phyloP scores from a whole-genome alignment of 1,140 invertebrate genomes.

The Mercenaria mercenaria region DNA sequence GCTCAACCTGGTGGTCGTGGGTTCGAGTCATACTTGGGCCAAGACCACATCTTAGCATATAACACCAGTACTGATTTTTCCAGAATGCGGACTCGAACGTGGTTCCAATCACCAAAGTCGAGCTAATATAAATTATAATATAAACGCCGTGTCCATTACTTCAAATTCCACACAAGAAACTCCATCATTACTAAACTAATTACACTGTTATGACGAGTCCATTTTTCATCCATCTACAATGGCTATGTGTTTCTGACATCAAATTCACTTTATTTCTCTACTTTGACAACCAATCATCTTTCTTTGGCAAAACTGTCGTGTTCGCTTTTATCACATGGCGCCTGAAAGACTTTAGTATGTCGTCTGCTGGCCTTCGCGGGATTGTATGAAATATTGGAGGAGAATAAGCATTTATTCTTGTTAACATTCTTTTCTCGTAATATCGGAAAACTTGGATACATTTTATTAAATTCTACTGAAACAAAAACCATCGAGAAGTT shows the following conservation, averaged over 20 bases:
- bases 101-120: no score
- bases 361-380: constrained; percentile 44
- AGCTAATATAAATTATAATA: no score
- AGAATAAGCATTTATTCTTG: constrained; percentile 58
- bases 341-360: constrained; percentile 34
- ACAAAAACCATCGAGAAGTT: no score
- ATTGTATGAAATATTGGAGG: constrained; percentile 52
- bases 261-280: constrained; percentile 66
- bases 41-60: no score
- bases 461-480: not conserved
- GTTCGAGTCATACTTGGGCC: no score
- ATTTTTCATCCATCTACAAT: constrained; percentile 61
- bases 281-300: constrained; percentile 63
- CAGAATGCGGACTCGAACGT: no score
- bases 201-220: constrained; percentile 22
- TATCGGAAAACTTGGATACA: constrained; percentile 6
- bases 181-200: constrained; percentile 36
- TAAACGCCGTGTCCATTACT: no score
- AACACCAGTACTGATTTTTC: no score
- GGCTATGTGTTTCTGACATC: constrained; percentile 56
- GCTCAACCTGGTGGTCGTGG: no score
- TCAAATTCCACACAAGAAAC: not conserved
- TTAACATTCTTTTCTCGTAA: constrained; percentile 36
- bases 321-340: constrained; percentile 67
- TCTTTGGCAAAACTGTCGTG: constrained; percentile 51